phyloP scores from a whole-genome alignment of 2,797 vertebrate genomes.

The Siniperca obscura region DNA sequence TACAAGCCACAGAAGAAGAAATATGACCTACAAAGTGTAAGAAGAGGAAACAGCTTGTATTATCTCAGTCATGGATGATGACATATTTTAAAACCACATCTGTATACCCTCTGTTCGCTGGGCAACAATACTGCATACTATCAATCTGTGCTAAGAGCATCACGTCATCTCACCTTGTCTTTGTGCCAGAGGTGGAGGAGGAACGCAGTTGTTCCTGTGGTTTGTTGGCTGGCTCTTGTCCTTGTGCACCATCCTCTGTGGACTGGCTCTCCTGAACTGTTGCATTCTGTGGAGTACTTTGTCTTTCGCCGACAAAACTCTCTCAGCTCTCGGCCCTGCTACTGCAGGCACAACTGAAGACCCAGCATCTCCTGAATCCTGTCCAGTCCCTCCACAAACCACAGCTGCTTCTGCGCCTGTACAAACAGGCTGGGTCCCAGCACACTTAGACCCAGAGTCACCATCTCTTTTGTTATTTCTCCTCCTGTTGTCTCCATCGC shows the following conservation, averaged over 20 bases:
- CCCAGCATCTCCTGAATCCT: conserved; percentile 29
- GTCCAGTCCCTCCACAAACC: conserved; percentile 8
- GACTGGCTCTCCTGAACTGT: conserved; percentile 88
- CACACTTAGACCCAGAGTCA: not conserved
- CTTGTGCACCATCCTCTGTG: conserved; percentile 81
- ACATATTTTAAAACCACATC: not conserved
- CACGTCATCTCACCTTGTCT: conserved; percentile 55
- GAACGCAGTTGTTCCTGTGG: not conserved
- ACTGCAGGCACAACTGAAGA: not conserved
- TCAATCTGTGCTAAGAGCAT: not conserved
- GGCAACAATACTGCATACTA: not conserved
- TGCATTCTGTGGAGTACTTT: conserved; percentile 91
- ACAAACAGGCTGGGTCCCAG: conserved; percentile 27
- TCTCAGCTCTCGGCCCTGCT: not conserved
- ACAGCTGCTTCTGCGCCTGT: not conserved
- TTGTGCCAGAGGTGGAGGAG: not conserved
- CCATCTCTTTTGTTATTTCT: conserved; percentile 29
- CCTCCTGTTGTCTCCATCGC: conserved; percentile 55
- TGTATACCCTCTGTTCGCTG: not conserved
- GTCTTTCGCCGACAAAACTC: conserved; percentile 74
- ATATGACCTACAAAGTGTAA: too few species aligned
- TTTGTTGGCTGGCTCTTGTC: conserved; percentile 5
- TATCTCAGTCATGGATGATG: too few species aligned
- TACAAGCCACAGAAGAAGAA: too few species aligned
- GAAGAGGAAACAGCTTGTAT: too few species aligned